Base-by-base conservation (phyloP, 2,113 vertebrate species). In the Neogale vison region DNA sequence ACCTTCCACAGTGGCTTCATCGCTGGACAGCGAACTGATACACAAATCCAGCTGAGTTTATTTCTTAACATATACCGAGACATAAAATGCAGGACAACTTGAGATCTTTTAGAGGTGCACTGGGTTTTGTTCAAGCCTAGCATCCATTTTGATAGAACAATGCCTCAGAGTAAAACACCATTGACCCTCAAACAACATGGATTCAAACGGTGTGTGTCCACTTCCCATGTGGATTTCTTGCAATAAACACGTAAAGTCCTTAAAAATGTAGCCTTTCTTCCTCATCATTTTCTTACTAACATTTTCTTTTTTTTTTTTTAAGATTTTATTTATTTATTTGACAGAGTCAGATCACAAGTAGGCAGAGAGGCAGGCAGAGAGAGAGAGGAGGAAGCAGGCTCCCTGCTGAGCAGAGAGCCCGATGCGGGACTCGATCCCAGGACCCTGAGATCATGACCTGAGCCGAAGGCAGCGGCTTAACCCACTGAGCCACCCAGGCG, bases 1-100 rank as follows among this genome's bases (percentile, higher is more conserved):
- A 1, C 20, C 7, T 15, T 88, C 47, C 21, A 9, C 34, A 29
- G 47, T 0, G 6, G 7, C 15, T n/a, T 90, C 2, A 18, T 3
- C 0, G 4, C 55, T 79, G 10, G 18, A 0, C 1, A 0, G 24
- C 26, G 18, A 69, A 6, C 39, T 39, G 34, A 57, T n/a, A 45
- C 31, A 34, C 4, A 23, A 7, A 42, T 34, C 36, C 13, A 59
- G 10, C 34, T 21, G n/a, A n/a, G 52, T 93, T 36, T 20, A n/a
- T 57, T 84, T 84, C 31, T 71, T 36, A 36, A 90, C 81, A 26
- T 21, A 17, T 2, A 36, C 57, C 17, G 50, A 89, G 34, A 80
- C 31, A 26, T 15, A 72, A 83, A 81, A 5, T 36, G 26, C 50
- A 83, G 71, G 63, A 79, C 39, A 74, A 63, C 36, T 55, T 85